Conservation (phyloP, 2,113 vertebrate species). For the Callipepla californica region DNA sequence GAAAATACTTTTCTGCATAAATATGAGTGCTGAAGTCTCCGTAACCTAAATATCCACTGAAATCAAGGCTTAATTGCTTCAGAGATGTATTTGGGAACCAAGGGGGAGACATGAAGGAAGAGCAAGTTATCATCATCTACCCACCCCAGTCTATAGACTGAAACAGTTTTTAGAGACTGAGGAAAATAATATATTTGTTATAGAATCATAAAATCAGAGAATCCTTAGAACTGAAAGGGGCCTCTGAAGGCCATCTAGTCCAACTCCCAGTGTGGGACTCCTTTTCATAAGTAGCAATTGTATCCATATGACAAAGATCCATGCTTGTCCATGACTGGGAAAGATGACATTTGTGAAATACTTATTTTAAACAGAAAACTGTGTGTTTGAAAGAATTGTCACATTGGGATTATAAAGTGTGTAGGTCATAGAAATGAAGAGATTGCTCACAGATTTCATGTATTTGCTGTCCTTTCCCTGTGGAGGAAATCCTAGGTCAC, state of each 20-base stretch:
- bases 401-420: not conserved
- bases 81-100: not conserved
- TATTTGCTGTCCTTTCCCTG: not conserved
- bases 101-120: not conserved
- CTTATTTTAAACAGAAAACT: not conserved
- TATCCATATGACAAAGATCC: not conserved
- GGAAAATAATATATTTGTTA: not conserved
- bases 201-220: no score
- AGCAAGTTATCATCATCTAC: not conserved
- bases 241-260: no score
- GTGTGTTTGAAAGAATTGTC: not conserved
- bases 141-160: accelerated
- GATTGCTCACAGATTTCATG: not conserved
- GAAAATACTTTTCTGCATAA: not conserved
- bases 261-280: not conserved
- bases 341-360: not conserved
- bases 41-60: not conserved
- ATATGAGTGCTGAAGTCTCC: not conserved
- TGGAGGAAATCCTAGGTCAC: conserved; percentile 53
- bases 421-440: not conserved
- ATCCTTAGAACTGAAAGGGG: no score
- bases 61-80: not conserved
- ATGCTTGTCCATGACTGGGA: not conserved
- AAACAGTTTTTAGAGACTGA: not conserved
- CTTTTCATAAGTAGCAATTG: not conserved